Percentiles rank a stretch among this genome's conserved stretches.
These are phyloP conservation scores for Neodontobutis hainanensis DNA, from an alignment of 2,113 vertebrate genomes.

Conservation along the genomic window DNA sequence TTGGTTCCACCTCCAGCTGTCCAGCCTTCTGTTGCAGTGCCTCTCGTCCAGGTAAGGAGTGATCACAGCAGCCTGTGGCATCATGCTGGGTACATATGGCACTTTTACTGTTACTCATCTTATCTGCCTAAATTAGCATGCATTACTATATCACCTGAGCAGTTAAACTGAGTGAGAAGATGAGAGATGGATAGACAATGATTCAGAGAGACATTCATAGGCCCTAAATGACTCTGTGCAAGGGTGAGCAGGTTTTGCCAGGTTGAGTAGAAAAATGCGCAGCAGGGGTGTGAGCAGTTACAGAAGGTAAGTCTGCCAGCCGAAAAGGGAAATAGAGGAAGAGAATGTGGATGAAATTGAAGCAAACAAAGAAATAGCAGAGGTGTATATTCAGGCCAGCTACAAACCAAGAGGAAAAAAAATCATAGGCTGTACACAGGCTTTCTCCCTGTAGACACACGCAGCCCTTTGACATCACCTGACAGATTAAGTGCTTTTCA, in stretches of 20 bases:
- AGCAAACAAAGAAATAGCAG: background rate
- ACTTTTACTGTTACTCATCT: conserved; percentile 70
- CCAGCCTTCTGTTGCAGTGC: conserved; percentile 54
- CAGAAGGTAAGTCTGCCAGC: conserved; percentile 6
- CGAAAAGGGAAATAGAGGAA: background rate
- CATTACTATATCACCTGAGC: conserved; percentile 67
- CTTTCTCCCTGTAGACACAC: conserved; percentile 49
- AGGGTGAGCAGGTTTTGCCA: conserved; percentile 20
- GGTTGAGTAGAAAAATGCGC: conserved; percentile 21
- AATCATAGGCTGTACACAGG: conserved; percentile 28
- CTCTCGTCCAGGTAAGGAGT: conserved; percentile 67
- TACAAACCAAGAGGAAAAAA: conserved; percentile 6
- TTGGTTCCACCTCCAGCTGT: conserved; percentile 42
- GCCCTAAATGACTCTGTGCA: background rate
- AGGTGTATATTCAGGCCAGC: conserved; percentile 3
- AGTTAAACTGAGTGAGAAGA: conserved; percentile 47
- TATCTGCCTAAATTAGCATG: conserved; percentile 80
- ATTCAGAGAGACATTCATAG: background rate
- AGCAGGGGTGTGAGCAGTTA: conserved; percentile 30
- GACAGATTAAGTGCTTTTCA: conserved; percentile 78
- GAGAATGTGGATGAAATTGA: background rate
- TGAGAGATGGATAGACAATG: conserved; percentile 51
- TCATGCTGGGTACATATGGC: conserved; percentile 73
- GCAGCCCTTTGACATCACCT: conserved; percentile 67
- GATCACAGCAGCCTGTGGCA: conserved; percentile 65